A percentile compares a stretch with the other conserved stretches of the same genome.
These are phyloP conservation scores for Oryzias dopingdopingensis DNA, from an alignment of 2,797 vertebrate species.

Conservation along the genomic window DNA sequence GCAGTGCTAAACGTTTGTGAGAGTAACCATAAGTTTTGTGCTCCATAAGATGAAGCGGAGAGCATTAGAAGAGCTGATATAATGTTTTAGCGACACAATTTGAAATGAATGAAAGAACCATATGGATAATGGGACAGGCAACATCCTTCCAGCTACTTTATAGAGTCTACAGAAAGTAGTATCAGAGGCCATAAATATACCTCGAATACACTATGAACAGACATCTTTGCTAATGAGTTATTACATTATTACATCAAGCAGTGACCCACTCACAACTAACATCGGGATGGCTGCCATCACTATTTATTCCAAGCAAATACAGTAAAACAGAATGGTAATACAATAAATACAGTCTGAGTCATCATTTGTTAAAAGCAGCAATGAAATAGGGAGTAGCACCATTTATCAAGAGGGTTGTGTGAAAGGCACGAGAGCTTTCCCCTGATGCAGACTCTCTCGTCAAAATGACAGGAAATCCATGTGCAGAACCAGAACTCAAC, in stretches of 20 bases:
- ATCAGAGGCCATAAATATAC: neutral
- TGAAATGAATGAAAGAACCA: no score
- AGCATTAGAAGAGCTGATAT: no score
- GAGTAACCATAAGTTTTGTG: no score
- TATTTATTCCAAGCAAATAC: slow-evolving; percentile 1
- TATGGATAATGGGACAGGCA: neutral
- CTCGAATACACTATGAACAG: neutral
- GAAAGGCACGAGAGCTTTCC: slow-evolving; percentile 10
- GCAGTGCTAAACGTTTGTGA: no score
- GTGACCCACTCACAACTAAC: neutral
- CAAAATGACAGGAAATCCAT: slow-evolving; percentile 74
- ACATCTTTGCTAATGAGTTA: neutral
- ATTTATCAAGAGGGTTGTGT: slow-evolving; percentile 6
- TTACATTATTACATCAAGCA: neutral
- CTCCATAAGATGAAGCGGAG: no score
- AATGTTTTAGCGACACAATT: no score
- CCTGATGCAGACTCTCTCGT: slow-evolving; percentile 55
- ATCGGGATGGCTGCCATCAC: neutral
- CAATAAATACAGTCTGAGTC: slow-evolving; percentile 33
- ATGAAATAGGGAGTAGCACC: slow-evolving; percentile 33
- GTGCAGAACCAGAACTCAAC: slow-evolving; percentile 52
- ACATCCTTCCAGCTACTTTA: no score
- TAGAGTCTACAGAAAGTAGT: neutral
- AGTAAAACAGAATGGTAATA: slow-evolving; percentile 10
- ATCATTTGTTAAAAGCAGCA: slow-evolving; percentile 47